Base-by-base conservation (phyloP, 2,113 vertebrate species). In the Stercorarius parasiticus region DNA sequence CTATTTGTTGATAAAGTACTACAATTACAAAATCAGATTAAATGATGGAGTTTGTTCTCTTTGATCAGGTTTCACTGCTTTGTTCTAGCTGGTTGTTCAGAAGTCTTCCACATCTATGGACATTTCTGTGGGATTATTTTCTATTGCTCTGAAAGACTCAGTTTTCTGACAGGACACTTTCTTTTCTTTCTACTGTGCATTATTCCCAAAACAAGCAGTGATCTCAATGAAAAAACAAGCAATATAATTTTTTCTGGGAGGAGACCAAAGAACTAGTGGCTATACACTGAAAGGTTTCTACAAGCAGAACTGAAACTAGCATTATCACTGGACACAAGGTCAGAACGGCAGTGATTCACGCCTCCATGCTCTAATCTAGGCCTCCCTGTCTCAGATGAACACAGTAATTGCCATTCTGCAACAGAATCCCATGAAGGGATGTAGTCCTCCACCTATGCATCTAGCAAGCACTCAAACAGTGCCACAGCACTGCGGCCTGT, bases 1-100 rank as follows among this genome's bases (percentile, higher is more conserved):
- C 85, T 84, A 34, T 56, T 84, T 89, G 86, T 82, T 95, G 82
- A 86, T 85, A 82, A 77, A 93, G 36, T 62, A 72, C 43, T 26
- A 17, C 52, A 89, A 64, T 86, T 82, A 91, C 74, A 93, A 86
- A 89, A 26, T 5, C 49, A 79, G 40, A 30, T 78, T 32, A 79
- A 92, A 62, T 61, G 36, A 84, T 79, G 91, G 73, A 84, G 80
- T 62, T 71, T 29, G 62, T 13, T 92, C 56, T 72, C 94, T 94
- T 95, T 95, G 86, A 95, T 93, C 95, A 93, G 69, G 40, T 59
- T 64, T 88, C 58, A 34, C 52, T 20, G 30, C 59, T 79, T 91
- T 59, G 47, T 74, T 89, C 29, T 61, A 80, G 62, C 58, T 78
- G 77, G 26, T 69, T 81, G 20, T 19, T 88, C 65, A 9, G 1